These are phyloP conservation scores for Tetragonula carbonaria DNA, from an alignment of 2,888 invertebrate species.

Conservation along the genomic window DNA sequence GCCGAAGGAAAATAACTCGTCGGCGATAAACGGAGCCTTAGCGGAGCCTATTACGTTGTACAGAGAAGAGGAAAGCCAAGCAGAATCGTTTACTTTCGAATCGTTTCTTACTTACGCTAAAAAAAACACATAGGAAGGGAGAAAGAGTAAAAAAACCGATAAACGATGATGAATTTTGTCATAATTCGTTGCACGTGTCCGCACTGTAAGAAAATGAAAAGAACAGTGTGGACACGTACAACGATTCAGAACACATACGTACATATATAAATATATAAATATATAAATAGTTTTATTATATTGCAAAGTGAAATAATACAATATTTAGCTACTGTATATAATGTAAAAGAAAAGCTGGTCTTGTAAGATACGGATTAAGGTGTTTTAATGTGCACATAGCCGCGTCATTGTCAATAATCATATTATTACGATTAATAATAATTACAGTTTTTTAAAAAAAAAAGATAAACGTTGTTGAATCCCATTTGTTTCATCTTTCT, in stretches of 20 bases:
- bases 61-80: constrained; percentile 46
- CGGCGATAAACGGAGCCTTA: constrained; percentile 57
- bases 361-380: constrained; percentile 85
- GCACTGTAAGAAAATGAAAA: neutral
- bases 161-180: constrained; percentile 50
- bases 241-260: constrained; percentile 48
- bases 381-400: constrained; percentile 87
- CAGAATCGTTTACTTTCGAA: constrained; percentile 65
- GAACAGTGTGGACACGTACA: constrained; percentile 39
- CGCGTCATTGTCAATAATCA: constrained; percentile 84
- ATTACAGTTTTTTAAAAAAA: constrained; percentile 82
- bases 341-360: constrained; percentile 85
- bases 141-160: constrained; percentile 22
- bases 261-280: constrained; percentile 74
- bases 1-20: constrained; percentile 28
- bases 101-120: constrained; percentile 66
- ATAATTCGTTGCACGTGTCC: constrained; percentile 47
- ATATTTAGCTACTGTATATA: constrained; percentile 84
- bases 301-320: constrained; percentile 78
- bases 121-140: constrained; percentile 43
- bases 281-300: constrained; percentile 80
- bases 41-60: constrained; percentile 57
- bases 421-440: constrained; percentile 84
- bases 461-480: constrained; percentile 85
- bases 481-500: neutral